A percentile compares a stretch with the other conserved stretches of the same genome.
Conservation (phyloP, 2,888 invertebrate genomes). For the Eulithis testata region DNA sequence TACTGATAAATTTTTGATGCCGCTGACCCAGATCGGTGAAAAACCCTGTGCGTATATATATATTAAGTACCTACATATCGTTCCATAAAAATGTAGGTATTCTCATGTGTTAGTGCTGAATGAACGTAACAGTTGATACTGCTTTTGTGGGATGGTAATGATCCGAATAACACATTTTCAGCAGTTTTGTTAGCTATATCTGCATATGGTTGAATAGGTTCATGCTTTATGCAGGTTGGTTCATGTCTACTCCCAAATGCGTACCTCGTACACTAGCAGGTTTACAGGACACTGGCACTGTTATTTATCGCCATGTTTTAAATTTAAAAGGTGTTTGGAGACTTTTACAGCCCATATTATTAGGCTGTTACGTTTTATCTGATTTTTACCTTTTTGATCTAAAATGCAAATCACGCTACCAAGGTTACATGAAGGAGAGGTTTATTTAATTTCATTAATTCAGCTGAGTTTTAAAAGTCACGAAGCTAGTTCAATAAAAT, state of each 20-base stretch:
- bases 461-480: conserved; percentile 42
- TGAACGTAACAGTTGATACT: conserved; percentile 41
- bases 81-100: conserved; percentile 21
- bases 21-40: conserved; percentile 26
- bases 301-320: conserved; percentile 28
- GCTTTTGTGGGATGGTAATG: conserved; percentile 51
- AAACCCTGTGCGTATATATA: background rate
- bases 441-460: conserved; percentile 56
- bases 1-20: conserved; percentile 59
- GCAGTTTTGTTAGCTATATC: conserved; percentile 21
- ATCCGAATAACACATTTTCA: conserved; percentile 42
- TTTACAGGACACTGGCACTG: conserved; percentile 2
- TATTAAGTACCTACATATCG: conserved; percentile 7
- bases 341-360: conserved; percentile 31
- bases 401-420: conserved; percentile 60
- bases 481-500: background rate
- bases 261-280: background rate
- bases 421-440: conserved; percentile 41
- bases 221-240: background rate
- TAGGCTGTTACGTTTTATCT: conserved; percentile 33
- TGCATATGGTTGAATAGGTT: conserved; percentile 12
- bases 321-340: conserved; percentile 32
- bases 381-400: conserved; percentile 46
- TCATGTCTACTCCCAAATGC: background rate
- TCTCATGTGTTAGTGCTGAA: conserved; percentile 37